Percentiles rank a stretch among this genome's conserved stretches.
phyloP scores from a whole-genome alignment of 1,140 invertebrate genomes.

The Hirudo medicinalis region DNA sequence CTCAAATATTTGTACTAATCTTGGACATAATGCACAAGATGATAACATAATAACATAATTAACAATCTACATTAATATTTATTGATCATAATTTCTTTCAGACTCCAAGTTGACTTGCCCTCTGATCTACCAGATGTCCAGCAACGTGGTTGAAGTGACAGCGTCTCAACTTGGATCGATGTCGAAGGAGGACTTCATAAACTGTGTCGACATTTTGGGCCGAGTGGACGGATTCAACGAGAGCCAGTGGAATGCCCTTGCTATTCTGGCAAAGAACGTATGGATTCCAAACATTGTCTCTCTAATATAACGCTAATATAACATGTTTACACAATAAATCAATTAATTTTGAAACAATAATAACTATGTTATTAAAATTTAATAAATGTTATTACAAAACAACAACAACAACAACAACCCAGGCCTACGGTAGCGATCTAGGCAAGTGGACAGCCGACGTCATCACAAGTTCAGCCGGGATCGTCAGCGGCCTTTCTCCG shows the following conservation, averaged over 20 bases:
- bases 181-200: background rate
- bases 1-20: too few relatives aligned
- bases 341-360: too few relatives aligned
- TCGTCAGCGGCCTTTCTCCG: background rate
- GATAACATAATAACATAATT: too few relatives aligned
- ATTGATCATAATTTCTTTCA: background rate
- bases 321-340: too few relatives aligned
- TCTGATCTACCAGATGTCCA: background rate
- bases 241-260: background rate
- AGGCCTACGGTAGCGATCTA: background rate
- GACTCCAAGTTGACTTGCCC: background rate
- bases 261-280: slow-evolving; percentile 3
- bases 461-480: background rate
- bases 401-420: too few relatives aligned
- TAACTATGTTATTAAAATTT: too few relatives aligned
- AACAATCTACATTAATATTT: too few relatives aligned
- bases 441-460: background rate
- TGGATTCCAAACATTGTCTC: too few relatives aligned
- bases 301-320: too few relatives aligned
- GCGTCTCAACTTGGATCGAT: background rate
- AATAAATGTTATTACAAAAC: too few relatives aligned
- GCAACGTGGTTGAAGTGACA: background rate
- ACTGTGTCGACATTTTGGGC: background rate
- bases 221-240: background rate
- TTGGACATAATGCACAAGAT: too few relatives aligned